phyloP scores from a whole-genome alignment of 2,888 invertebrate genomes.

The Drosophila rellima region DNA sequence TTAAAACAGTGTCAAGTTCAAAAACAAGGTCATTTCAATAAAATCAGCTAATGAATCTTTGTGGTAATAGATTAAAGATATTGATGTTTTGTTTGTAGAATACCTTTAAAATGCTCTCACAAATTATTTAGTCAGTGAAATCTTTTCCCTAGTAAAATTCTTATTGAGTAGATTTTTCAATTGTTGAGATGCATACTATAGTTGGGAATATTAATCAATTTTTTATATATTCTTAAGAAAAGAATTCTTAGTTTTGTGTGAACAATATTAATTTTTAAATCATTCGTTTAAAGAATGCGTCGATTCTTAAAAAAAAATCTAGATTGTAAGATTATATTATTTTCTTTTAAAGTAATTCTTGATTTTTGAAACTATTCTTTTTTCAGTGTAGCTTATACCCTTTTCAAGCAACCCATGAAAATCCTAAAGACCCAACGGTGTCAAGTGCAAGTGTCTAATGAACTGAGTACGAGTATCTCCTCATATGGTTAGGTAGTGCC shows the following conservation, averaged over 20 bases:
- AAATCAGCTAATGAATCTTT: background rate
- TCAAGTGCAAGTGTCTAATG: slow-evolving; percentile 64
- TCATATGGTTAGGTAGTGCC: slow-evolving; percentile 5
- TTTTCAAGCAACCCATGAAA: background rate
- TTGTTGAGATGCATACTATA: too few relatives aligned
- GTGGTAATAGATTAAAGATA: background rate
- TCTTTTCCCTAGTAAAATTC: background rate
- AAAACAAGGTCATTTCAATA: background rate
- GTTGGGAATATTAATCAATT: too few relatives aligned
- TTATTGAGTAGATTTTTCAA: too few relatives aligned
- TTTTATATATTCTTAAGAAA: too few relatives aligned
- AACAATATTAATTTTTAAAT: background rate
- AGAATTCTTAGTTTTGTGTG: background rate
- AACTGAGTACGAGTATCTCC: slow-evolving; percentile 18
- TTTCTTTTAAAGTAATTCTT: too few relatives aligned
- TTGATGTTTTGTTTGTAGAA: background rate
- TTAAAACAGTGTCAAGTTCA: slow-evolving; percentile 24
- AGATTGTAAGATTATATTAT: too few relatives aligned
- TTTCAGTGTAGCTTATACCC: too few relatives aligned
- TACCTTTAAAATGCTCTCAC: background rate
- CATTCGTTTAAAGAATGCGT: too few relatives aligned
- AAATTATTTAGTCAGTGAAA: background rate
- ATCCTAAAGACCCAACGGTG: slow-evolving; percentile 22
- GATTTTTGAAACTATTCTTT: too few relatives aligned
- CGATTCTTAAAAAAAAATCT: too few relatives aligned